Evolutionary conservation across 2,888 invertebrate species (phyloP).

Genomic region (Halictus quadricinctus): DNA sequence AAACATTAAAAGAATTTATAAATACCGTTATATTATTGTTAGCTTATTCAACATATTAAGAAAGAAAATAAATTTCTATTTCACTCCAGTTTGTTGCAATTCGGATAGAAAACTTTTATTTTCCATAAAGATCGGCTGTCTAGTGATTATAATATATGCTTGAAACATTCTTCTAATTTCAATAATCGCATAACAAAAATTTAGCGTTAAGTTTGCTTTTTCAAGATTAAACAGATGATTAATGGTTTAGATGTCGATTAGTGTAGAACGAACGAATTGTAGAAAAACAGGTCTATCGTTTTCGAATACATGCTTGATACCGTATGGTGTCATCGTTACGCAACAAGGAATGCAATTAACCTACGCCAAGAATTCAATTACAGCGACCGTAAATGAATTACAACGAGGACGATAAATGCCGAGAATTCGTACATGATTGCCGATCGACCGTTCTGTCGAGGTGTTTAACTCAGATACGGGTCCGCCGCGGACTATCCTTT

Average conservation of each 20-base stretch:
- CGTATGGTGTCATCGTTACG: background rate
- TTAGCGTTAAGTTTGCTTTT: background rate
- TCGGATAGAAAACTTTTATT: too few relatives aligned
- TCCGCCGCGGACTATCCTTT: background rate
- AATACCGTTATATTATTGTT: too few relatives aligned
- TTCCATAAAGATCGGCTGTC: too few relatives aligned
- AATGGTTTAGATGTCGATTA: background rate
- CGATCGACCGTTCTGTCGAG: background rate
- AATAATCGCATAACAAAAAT: background rate
- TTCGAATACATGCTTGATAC: background rate
- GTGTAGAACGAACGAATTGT: background rate
- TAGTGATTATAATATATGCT: too few relatives aligned
- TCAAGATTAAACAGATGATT: background rate
- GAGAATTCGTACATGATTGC: background rate
- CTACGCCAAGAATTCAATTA: background rate
- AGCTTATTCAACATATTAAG: too few relatives aligned
- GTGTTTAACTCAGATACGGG: background rate
- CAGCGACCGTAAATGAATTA: background rate
- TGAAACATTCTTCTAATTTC: too few relatives aligned
- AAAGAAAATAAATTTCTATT: too few relatives aligned
- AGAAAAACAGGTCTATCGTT: background rate
- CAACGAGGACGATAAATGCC: background rate
- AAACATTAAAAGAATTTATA: too few relatives aligned
- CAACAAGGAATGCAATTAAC: background rate
- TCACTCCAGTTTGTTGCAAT: too few relatives aligned